These are phyloP conservation scores for Chiridota heheva DNA, from an alignment of 35 echinoderm and acorn worm species.

Conservation along the genomic window DNA sequence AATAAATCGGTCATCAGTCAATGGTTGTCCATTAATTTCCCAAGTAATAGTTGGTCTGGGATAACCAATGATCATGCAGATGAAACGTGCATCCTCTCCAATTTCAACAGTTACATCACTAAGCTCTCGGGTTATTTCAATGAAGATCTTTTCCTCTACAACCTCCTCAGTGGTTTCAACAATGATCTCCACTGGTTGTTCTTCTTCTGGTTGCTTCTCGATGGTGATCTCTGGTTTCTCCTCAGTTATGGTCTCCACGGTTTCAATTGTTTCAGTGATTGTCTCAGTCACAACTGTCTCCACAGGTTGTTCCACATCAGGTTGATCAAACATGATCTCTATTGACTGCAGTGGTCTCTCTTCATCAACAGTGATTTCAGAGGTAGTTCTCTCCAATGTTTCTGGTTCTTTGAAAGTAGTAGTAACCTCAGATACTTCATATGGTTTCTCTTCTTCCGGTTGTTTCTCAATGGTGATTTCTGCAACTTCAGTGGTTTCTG, in stretches of 20 bases:
- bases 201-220: conserved; percentile 6
- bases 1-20: conserved; percentile 55
- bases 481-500: conserved; percentile 26
- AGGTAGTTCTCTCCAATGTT: no score
- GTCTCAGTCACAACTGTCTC: background rate
- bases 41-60: conserved; percentile 54
- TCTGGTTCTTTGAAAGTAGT: no score
- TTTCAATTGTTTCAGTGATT: background rate
- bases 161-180: conserved; percentile 17
- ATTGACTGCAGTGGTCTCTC: conserved; percentile 23
- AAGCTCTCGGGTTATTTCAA: conserved; percentile 18
- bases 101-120: conserved; percentile 41
- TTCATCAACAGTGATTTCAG: conserved; percentile 6
- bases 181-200: conserved; percentile 22
- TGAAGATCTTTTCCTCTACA: conserved; percentile 24
- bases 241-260: conserved; percentile 7
- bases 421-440: background rate
- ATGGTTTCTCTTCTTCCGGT: conserved; percentile 9
- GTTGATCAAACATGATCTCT: background rate
- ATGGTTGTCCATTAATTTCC: conserved; percentile 34
- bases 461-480: conserved; percentile 7
- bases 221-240: background rate
- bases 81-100: conserved; percentile 45
- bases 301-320: conserved; percentile 38
- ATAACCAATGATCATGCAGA: conserved; percentile 43